Base-by-base conservation (phyloP, 2,113 vertebrate species). In the Burhinus bistriatus region DNA sequence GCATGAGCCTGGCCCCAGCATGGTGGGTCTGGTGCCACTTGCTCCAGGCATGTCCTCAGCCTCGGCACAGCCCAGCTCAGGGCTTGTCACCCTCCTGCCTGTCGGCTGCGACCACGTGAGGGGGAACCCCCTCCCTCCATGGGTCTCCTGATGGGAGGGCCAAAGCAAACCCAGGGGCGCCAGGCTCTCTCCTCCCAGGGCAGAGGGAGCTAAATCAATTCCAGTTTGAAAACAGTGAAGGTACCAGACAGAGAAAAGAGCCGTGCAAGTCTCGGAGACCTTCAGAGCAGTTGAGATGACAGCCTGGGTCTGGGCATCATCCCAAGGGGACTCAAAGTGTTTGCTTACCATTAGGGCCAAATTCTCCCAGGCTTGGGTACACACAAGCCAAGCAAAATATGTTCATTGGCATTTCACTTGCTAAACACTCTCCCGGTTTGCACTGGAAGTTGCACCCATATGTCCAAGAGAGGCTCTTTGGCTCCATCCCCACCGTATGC, bases 401-500 rank as follows among this genome's bases (percentile, higher is more conserved):
- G 26, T 83, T 93, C 32, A 13, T 59, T 91, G 72, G 59, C 69
- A 30, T 82, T 79, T 90, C 16, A 18, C 17, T 87, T 65, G 80
- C 72, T 90, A 73, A 97, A 49, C 21, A 4, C 20, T 85, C 45
- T 47, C 86, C 78, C 4, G 12, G 27, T 88, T 83, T 88, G 71
- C 70, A 34, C 62, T 88, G 79, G 94, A 95, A 69, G 70, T 72
- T 66, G 30, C 90, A 90, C 59, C 75, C 78, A 26, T 61, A 14
- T 51, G n/a, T 59, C 76, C 66, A 59, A 57, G 78, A 69, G 70
- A 65, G 59, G 27, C 22, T 90, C 34, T 71, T 87, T 87, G 86
- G 69, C 81, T 87, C 6, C 0, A 1, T 34, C 29, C 34, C 26
- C 0, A 0, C 57, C 10, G 3, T 61, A n/a, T 72, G 77, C 0